Percentiles rank a stretch among this genome's conserved stretches.
Evolutionary conservation across 2,113 vertebrate species (phyloP).

Genomic region (Bungarus multicinctus): DNA sequence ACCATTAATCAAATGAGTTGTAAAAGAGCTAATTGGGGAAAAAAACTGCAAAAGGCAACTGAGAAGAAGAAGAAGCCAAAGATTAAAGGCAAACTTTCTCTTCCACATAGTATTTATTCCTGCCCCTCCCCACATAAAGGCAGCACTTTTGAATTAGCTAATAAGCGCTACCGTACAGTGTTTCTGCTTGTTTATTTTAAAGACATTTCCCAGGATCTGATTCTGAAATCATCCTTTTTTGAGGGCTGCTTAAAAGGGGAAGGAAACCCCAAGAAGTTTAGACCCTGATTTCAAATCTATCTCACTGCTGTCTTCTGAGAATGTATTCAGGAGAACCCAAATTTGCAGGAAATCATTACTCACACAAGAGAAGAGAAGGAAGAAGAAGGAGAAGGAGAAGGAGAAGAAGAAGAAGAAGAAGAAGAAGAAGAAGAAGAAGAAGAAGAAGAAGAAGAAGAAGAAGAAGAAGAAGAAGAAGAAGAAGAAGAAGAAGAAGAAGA

Average conservation of each 20-base stretch:
- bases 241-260: not conserved
- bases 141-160: not conserved
- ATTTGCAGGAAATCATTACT: not conserved
- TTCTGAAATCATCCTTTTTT: not conserved
- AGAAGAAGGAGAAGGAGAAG: too few relatives aligned
- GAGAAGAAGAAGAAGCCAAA: not conserved
- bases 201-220: too few relatives aligned
- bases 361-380: not conserved
- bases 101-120: not conserved
- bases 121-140: not conserved
- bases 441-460: not conserved
- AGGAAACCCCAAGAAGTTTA: not conserved
- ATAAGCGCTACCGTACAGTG: rapidly evolving
- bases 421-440: not conserved
- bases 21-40: not conserved
- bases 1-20: not conserved
- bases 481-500: not conserved
- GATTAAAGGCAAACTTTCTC: not conserved
- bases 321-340: not conserved
- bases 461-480: not conserved
- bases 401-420: not conserved
- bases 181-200: not conserved
- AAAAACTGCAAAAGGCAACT: not conserved
- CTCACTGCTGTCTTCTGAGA: not conserved
- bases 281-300: not conserved